These are phyloP conservation scores for Hemicentrotus pulcherrimus DNA, from an alignment of 35 echinoderm and acorn worm genomes.

Conservation along the genomic window DNA sequence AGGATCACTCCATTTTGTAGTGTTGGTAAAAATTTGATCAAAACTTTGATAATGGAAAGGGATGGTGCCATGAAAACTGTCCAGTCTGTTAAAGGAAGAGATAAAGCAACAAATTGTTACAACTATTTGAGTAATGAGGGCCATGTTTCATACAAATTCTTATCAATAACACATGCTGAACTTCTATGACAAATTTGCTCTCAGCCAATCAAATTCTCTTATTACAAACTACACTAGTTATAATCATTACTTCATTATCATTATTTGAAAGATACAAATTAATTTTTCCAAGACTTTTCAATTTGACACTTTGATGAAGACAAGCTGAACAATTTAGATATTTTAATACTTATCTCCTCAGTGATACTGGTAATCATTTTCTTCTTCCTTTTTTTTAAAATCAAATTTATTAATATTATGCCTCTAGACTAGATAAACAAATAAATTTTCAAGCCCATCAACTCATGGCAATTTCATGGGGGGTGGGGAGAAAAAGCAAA, in stretches of 20 bases:
- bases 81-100: conserved; percentile 33
- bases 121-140: background rate
- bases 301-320: background rate
- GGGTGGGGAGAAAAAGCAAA: background rate
- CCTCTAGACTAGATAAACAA: background rate
- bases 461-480: background rate
- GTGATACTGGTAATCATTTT: too few species aligned
- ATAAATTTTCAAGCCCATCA: background rate
- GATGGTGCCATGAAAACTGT: conserved; percentile 68
- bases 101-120: background rate
- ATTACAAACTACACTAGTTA: too few species aligned
- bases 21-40: conserved; percentile 61
- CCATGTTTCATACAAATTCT: background rate
- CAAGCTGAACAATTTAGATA: background rate
- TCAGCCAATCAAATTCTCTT: too few species aligned
- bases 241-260: background rate
- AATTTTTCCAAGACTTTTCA: background rate
- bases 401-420: background rate
- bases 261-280: background rate
- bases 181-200: too few species aligned
- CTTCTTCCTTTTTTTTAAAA: background rate
- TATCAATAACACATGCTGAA: too few species aligned
- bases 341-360: background rate
- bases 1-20: conserved; percentile 47
- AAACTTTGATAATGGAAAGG: conserved; percentile 78